Conservation (phyloP, 92 coral and sea anemone genomes). For the Parazoanthus darwini region DNA sequence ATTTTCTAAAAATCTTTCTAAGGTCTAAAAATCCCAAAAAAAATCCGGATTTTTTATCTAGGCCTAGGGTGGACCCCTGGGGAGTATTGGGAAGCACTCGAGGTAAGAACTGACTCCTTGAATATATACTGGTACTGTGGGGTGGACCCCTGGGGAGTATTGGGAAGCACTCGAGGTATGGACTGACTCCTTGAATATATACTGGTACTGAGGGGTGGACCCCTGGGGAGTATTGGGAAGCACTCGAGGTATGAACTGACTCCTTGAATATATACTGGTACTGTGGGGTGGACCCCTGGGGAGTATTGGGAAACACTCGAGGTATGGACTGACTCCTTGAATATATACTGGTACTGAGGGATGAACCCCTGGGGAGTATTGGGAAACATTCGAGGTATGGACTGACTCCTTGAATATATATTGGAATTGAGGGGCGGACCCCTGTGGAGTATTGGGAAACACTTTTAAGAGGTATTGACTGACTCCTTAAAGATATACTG, state of each 20-base stretch:
- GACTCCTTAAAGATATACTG: slow-evolving; percentile 19
- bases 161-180: slow-evolving; percentile 37
- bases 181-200: slow-evolving; percentile 28
- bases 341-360: slow-evolving; percentile 60
- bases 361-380: slow-evolving; percentile 63
- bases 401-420: slow-evolving; percentile 31
- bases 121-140: no score
- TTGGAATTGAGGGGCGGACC: slow-evolving; percentile 66
- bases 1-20: no score
- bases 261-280: slow-evolving; percentile 42
- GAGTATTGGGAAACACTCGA: slow-evolving; percentile 42
- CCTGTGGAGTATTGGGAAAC: slow-evolving; percentile 60
- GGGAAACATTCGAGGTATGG: slow-evolving; percentile 39
- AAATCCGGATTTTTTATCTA: no score
- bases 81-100: no score
- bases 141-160: no score
- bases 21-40: no score
- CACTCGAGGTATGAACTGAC: slow-evolving; percentile 16
- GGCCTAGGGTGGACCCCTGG: no score
- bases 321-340: slow-evolving; percentile 13
- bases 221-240: slow-evolving; percentile 59
- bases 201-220: slow-evolving; percentile 67
- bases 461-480: slow-evolving; percentile 8
- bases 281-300: slow-evolving; percentile 67
- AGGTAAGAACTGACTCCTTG: no score